These are phyloP conservation scores for Callyntrura sp. DNA, from an alignment of 2,888 invertebrate genomes.

Conservation along the genomic window DNA sequence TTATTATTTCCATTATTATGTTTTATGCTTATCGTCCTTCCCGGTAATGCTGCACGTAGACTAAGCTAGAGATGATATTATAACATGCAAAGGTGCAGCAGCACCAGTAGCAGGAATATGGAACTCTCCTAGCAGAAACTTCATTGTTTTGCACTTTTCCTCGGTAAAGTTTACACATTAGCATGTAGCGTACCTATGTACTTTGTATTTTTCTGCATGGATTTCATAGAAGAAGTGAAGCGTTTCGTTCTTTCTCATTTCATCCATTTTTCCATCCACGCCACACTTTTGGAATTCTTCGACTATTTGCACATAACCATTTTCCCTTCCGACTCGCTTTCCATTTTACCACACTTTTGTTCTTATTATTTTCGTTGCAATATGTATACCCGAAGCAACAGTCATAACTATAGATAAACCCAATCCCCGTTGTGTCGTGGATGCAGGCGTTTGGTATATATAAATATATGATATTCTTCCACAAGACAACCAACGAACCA, in stretches of 20 bases:
- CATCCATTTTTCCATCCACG: constrained; percentile 77
- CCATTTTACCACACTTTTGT: background rate
- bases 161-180: constrained; percentile 19
- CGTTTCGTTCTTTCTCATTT: constrained; percentile 78
- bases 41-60: too few relatives aligned
- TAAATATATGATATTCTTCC: constrained; percentile 5
- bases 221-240: constrained; percentile 65
- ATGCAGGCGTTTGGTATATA: background rate
- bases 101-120: too few relatives aligned
- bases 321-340: background rate
- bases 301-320: constrained; percentile 53
- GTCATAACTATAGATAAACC: background rate
- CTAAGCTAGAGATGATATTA: too few relatives aligned
- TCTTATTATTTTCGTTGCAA: constrained; percentile 13
- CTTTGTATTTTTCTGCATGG: background rate
- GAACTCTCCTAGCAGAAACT: too few relatives aligned
- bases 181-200: too few relatives aligned
- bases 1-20: constrained; percentile 57
- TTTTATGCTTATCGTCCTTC: constrained; percentile 33
- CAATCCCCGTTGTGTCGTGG: constrained; percentile 1
- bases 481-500: background rate
- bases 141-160: background rate
- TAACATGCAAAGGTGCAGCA: too few relatives aligned
- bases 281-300: constrained; percentile 63
- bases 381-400: background rate